phyloP scores from a whole-genome alignment of 2,113 vertebrate genomes.

The Alethe diademata region DNA sequence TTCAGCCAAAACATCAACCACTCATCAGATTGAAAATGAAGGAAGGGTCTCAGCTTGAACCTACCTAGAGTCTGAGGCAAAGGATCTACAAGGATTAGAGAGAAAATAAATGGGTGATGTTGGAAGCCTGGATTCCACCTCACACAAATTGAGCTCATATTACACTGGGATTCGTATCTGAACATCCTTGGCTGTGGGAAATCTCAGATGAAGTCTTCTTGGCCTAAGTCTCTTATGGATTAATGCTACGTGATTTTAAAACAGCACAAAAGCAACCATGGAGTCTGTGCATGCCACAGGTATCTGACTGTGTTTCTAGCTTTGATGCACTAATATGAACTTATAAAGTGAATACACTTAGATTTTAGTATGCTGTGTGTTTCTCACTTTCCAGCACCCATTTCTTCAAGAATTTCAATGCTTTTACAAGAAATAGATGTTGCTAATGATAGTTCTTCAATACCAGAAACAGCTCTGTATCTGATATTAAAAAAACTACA shows the following conservation, averaged over 20 bases:
- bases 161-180: background rate
- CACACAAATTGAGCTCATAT: background rate
- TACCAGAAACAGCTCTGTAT: background rate
- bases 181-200: background rate
- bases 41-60: background rate
- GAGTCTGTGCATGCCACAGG: background rate
- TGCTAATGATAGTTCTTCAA: background rate
- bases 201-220: background rate
- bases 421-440: background rate
- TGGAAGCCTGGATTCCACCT: background rate
- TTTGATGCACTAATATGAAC: background rate
- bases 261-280: background rate
- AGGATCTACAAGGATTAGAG: background rate
- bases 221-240: background rate
- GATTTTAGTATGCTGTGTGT: background rate
- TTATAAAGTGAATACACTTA: background rate
- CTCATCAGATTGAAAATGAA: background rate
- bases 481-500: background rate
- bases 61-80: background rate
- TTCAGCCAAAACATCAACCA: background rate
- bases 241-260: background rate
- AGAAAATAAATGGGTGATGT: background rate
- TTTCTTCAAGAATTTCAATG: background rate
- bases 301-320: background rate
- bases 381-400: background rate